These are phyloP conservation scores for Nothoprocta pentlandii DNA, from an alignment of 2,113 vertebrate genomes.

Conservation along the genomic window DNA sequence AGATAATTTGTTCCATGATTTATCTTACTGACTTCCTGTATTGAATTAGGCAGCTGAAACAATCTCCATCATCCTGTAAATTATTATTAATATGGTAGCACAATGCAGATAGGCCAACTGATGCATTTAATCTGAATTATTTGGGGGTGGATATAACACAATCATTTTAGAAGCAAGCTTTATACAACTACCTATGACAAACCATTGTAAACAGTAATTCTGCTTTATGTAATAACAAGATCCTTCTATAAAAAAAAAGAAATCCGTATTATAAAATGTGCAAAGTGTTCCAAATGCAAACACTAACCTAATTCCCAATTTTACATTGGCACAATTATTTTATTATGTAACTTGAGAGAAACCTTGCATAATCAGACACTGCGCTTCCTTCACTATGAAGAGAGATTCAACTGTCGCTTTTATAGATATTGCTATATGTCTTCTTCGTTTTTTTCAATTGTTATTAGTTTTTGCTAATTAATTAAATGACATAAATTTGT, in stretches of 20 bases:
- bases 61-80: background rate
- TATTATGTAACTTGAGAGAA: background rate
- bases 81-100: background rate
- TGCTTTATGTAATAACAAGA: background rate
- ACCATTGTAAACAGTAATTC: background rate
- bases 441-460: background rate
- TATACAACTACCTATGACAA: background rate
- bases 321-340: background rate
- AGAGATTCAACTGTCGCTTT: background rate
- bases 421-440: background rate
- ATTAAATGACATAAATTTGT: conserved; percentile 3
- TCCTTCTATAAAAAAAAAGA: background rate
- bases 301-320: background rate
- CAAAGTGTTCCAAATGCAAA: background rate
- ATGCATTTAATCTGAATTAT: background rate
- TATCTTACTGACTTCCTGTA: conserved; percentile 4
- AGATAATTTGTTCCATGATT: conserved; percentile 40
- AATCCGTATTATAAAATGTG: background rate
- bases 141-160: background rate
- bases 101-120: background rate
- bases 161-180: background rate
- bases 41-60: conserved; percentile 40
- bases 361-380: background rate
- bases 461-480: background rate
- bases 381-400: background rate